A percentile compares a stretch with the other conserved stretches of the same genome.
Conservation (phyloP, 2,888 invertebrate genomes). For the Acleris cristana region DNA sequence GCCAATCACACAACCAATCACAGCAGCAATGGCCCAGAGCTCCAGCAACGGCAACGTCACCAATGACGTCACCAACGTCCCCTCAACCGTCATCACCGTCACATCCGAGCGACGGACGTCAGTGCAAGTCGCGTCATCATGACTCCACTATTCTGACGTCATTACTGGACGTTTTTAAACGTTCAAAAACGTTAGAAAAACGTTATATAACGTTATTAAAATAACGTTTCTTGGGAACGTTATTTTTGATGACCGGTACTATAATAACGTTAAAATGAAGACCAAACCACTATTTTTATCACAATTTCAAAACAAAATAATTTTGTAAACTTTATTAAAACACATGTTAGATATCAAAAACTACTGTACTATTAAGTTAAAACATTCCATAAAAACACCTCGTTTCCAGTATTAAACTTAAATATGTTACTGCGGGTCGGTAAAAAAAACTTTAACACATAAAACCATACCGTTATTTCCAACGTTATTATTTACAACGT, state of each 20-base stretch:
- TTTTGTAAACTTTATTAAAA: too few relatives aligned
- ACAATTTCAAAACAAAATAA: too few relatives aligned
- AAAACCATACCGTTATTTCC: background rate
- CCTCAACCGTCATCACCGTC: constrained; percentile 52
- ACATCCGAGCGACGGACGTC: constrained; percentile 51
- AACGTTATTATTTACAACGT: background rate
- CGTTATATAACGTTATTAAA: background rate
- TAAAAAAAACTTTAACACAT: background rate
- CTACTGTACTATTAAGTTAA: too few relatives aligned
- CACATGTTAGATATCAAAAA: too few relatives aligned
- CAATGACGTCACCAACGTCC: constrained; percentile 38
- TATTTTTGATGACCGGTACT: too few relatives aligned
- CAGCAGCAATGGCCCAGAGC: constrained; percentile 62
- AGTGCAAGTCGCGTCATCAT: constrained; percentile 46
- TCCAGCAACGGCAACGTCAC: constrained; percentile 41
- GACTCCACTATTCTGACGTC: constrained; percentile 17
- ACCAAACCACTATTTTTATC: background rate
- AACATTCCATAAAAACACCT: constrained; percentile 1
- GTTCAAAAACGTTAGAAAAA: constrained; percentile 2
- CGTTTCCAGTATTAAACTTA: constrained; percentile 16
- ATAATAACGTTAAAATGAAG: background rate
- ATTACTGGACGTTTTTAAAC: constrained; percentile 4
- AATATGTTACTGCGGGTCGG: constrained; percentile 25
- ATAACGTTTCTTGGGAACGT: too few relatives aligned
- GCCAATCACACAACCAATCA: constrained; percentile 70